phyloP scores from a whole-genome alignment of 2,888 invertebrate species.

The Lithophane ornitopus region DNA sequence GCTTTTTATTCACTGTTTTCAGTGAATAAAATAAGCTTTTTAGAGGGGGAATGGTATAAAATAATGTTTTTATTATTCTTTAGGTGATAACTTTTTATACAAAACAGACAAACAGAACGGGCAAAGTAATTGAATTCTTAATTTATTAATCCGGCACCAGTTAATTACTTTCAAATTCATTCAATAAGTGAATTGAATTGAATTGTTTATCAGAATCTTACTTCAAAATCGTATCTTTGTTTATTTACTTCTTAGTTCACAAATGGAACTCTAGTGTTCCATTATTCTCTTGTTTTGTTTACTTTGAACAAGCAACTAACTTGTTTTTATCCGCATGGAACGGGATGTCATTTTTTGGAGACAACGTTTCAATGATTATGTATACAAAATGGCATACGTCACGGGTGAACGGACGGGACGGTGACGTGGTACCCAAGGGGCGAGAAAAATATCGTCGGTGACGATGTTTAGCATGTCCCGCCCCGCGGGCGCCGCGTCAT shows the following conservation, averaged over 20 bases:
- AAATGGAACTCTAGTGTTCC: constrained; percentile 32
- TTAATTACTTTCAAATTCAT: constrained; percentile 58
- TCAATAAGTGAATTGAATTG: constrained; percentile 43
- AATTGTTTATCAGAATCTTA: constrained; percentile 33
- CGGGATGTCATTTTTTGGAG: not conserved
- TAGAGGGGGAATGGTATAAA: too few species aligned
- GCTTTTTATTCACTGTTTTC: too few species aligned
- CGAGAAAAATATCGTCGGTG: not conserved
- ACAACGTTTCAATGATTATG: not conserved
- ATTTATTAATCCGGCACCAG: constrained; percentile 37
- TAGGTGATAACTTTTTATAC: not conserved
- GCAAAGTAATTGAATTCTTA: constrained; percentile 40
- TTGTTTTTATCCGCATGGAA: not conserved
- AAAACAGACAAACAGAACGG: not conserved
- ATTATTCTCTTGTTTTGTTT: constrained; percentile 34
- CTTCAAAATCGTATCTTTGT: constrained; percentile 35
- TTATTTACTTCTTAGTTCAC: constrained; percentile 16
- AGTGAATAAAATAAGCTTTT: too few species aligned
- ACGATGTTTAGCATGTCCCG: not conserved
- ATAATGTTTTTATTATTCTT: not conserved
- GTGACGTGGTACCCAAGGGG: not conserved
- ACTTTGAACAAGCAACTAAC: constrained; percentile 40
- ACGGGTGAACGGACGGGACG: not conserved
- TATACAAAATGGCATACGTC: not conserved
- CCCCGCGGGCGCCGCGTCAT: too few species aligned